Evolutionary conservation across 2,888 invertebrate genomes (phyloP).

Genomic region (Drosophila paramelanica): DNA sequence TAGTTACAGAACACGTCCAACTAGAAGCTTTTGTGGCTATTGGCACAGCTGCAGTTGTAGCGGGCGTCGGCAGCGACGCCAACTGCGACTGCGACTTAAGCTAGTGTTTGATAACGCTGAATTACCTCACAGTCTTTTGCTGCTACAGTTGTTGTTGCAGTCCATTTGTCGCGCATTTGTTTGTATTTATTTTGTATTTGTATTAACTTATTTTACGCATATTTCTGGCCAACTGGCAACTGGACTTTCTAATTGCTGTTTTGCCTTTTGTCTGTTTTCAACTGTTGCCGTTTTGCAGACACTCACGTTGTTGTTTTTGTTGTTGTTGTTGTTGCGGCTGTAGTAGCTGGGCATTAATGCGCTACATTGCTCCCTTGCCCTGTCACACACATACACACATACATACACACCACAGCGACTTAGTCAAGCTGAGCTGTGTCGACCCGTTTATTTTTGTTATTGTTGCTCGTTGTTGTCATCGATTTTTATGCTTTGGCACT

Average conservation of each 20-base stretch:
- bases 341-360: slow-evolving; percentile 55
- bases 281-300: slow-evolving; percentile 40
- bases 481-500: slow-evolving; percentile 69
- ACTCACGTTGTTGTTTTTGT: slow-evolving; percentile 17
- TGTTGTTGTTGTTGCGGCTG: slow-evolving; percentile 32
- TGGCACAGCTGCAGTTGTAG: slow-evolving; percentile 32
- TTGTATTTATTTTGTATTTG: slow-evolving; percentile 53
- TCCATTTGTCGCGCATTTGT: slow-evolving; percentile 62
- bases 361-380: slow-evolving; percentile 47
- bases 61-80: slow-evolving; percentile 5
- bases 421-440: slow-evolving; percentile 49
- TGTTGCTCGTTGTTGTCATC: slow-evolving; percentile 53
- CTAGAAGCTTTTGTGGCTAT: slow-evolving; percentile 28
- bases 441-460: slow-evolving; percentile 46
- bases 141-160: slow-evolving; percentile 29
- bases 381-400: slow-evolving; percentile 1
- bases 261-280: slow-evolving; percentile 49
- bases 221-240: slow-evolving; percentile 50
- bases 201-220: slow-evolving; percentile 67
- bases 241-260: slow-evolving; percentile 73
- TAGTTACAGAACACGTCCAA: slow-evolving; percentile 3
- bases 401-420: slow-evolving; percentile 23
- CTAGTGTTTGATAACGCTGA: slow-evolving; percentile 44
- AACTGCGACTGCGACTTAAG: background rate
- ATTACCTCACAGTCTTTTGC: slow-evolving; percentile 42